Evolutionary conservation across 1,140 invertebrate species (phyloP), one percentile per base, ranked within the genome.

Genomic region (Drepana arcuata): DNA sequence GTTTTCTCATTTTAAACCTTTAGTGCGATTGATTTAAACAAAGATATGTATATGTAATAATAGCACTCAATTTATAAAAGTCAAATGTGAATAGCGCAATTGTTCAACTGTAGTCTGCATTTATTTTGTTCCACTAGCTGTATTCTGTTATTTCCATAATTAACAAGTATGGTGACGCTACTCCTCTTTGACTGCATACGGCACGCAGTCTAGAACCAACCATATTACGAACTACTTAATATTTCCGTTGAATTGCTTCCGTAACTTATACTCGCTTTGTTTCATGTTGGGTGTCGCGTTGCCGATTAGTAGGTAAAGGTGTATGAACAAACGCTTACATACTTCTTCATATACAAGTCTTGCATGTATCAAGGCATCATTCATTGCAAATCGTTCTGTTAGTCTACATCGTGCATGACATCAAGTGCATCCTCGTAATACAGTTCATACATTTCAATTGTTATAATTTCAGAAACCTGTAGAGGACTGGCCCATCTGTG

Each of bases 401-500:
- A n/a, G n/a, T n/a, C n/a, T n/a, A n/a, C n/a, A n/a, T n/a, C n/a
- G n/a, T n/a, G n/a, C n/a, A n/a, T n/a, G n/a, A n/a, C n/a, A n/a
- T n/a, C n/a, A n/a, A n/a, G n/a, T 21, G 4, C 18, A 21, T 21
- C 18, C 4, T 21, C 9, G 9, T 21, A 21, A 5, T 5, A 9
- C 18, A 9, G 37, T 30, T 32, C 29, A 24, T 25, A 21, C 21
- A 32, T 31, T 16, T 23, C n/a, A n/a, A n/a, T n/a, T 26, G 24
- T 26, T 5, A 21, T 21, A 26, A 26, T 26, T 26, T 33, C 73
- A 96, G 88, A 91, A 95, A 83, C 93, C 96, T 1, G 95, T 99
- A 6, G 96, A 99, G 79, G 92, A 99, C 64, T 99, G 98, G 98
- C 98, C 97, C 1, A 85, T 95, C 11, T 97, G 96, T 68, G 97